Conservation (phyloP, 2,888 invertebrate species). For the Eustalomyia histrio region DNA sequence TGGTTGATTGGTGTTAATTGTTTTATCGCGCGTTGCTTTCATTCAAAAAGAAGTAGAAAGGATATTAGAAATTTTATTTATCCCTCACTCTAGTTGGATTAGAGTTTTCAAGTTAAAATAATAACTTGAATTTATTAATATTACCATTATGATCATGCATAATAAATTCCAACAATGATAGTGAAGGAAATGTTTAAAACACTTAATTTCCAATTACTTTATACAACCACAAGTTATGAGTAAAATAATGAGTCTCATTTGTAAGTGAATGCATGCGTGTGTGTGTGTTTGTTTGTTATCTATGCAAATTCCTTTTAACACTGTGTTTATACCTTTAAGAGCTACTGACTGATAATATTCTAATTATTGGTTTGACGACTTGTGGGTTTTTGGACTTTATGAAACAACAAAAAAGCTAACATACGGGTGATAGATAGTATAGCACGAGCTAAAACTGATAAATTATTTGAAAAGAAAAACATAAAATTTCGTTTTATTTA, state of each 20-base stretch:
- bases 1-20: slow-evolving; percentile 59
- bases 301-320: slow-evolving; percentile 53
- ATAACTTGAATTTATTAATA: neutral
- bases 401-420: neutral
- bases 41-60: neutral
- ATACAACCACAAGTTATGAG: neutral
- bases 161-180: slow-evolving; percentile 18
- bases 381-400: neutral
- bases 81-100: slow-evolving; percentile 23
- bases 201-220: neutral
- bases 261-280: neutral
- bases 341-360: slow-evolving; percentile 60
- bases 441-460: slow-evolving; percentile 63
- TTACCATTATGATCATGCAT: slow-evolving; percentile 14
- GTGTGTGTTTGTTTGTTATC: slow-evolving; percentile 30
- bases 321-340: slow-evolving; percentile 28
- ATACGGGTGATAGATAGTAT: slow-evolving; percentile 53
- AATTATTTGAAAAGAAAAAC: slow-evolving; percentile 25
- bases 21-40: slow-evolving; percentile 49
- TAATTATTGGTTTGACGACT: slow-evolving; percentile 50
- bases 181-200: neutral
- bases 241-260: neutral
- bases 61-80: slow-evolving; percentile 1
- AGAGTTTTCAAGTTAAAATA: slow-evolving; percentile 4
- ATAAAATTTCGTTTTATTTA: slow-evolving; percentile 2